Base-by-base conservation (phyloP, 2,888 invertebrate species). In the Hipparchia semele region DNA sequence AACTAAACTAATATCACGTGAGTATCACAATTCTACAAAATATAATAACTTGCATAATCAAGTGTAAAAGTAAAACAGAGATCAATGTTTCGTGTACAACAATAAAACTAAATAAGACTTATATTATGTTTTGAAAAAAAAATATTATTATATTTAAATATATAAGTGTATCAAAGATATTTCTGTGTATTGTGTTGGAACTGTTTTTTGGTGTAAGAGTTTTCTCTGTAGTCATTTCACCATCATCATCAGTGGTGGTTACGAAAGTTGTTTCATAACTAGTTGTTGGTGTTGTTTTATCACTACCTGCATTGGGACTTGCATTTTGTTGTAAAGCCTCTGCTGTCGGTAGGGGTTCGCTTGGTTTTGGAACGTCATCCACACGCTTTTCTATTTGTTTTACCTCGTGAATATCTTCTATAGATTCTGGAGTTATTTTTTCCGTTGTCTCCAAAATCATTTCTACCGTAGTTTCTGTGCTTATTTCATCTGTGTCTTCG, bases 251-350 rank as follows among this genome's bases (percentile, higher is more conserved):
- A 2, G 61, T 73, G 4, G 78, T 74, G n/a, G 73, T 75, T 62
- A 71, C 9, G 45, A 67, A 79, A 8, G 79, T 80, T 33, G 80
- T 77, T 62, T 79, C 81, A n/a, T 62, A 66, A 51, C 53, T 73
- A 8, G 70, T 80, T 4, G 80, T 82, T 60, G 78, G 81, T 33
- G 82, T 84, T 9, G 80, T 70, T 80, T 86, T 87, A 58, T 82
- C 82, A 72, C 75, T 79, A 23, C 73, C 78, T 60, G 68, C 71
- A 33, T 76, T 76, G 2, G 86, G 82, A 66, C 80, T 87, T n/a
- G 80, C 83, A 72, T 85, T 86, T 77, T 90, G 87, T 76, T 90
- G 90, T 7, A 90, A 76, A 7, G 90, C 86, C 79, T 88, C 89
- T 39, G 89, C 87, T 13, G 91, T 84, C 2, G 90, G 90, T 60